Conservation (phyloP, 2,113 vertebrate species). For the Tympanuchus pallidicinctus region DNA sequence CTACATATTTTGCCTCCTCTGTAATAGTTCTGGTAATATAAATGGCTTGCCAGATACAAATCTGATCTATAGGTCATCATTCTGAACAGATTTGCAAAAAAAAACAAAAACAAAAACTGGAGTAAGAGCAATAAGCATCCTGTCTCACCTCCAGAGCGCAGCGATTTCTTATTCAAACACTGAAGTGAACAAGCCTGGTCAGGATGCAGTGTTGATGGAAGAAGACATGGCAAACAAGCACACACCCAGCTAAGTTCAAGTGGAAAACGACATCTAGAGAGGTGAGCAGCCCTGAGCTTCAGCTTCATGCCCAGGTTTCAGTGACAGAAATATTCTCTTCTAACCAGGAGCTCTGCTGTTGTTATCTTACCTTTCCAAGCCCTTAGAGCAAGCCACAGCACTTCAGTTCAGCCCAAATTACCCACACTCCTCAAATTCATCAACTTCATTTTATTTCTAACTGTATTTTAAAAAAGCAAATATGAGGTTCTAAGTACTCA, state of each 20-base stretch:
- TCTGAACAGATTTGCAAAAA: neutral
- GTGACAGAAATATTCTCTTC: neutral
- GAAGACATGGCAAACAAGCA: neutral
- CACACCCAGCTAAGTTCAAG: neutral
- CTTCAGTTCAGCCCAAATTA: neutral
- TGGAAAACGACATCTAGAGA: fast-evolving
- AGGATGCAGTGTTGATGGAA: neutral
- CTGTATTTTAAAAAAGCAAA: neutral
- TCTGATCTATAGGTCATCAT: neutral
- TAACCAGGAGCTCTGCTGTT: neutral
- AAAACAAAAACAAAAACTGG: neutral
- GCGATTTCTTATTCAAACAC: neutral
- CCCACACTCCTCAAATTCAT: neutral
- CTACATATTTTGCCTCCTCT: neutral
- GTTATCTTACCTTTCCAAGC: neutral
- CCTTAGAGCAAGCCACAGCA: neutral
- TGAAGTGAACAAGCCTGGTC: neutral
- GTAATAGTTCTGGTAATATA: neutral
- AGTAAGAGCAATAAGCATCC: neutral
- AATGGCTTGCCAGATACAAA: neutral
- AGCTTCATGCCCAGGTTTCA: neutral
- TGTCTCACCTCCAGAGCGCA: neutral
- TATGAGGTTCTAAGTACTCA: neutral
- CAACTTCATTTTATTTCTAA: neutral
- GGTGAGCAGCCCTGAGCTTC: neutral